Conservation (phyloP, 2,113 vertebrate genomes). For the Anas platyrhynchos region DNA sequence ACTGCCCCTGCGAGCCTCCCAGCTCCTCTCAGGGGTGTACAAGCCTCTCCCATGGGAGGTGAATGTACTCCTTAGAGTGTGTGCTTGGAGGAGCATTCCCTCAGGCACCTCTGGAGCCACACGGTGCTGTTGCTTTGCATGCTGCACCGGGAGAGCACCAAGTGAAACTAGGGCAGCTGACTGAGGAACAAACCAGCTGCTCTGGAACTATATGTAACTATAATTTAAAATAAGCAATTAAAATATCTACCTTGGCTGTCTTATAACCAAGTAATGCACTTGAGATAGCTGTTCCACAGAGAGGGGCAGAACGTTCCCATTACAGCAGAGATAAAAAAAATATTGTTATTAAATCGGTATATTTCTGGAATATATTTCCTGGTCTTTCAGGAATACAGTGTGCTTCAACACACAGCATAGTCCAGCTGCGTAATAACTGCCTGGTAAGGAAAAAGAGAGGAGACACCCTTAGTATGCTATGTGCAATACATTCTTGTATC, state of each 20-base stretch:
- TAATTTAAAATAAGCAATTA: background rate
- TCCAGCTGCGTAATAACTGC: background rate
- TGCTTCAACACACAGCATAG: rapidly evolving
- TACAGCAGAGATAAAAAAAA: background rate
- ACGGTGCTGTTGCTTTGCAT: rapidly evolving
- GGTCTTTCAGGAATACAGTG: background rate
- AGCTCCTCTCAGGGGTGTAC: background rate
- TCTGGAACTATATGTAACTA: background rate
- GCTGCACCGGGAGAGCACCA: background rate
- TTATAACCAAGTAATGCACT: background rate
- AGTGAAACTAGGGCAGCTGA: background rate
- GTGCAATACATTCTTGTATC: rapidly evolving
- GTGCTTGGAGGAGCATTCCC: background rate
- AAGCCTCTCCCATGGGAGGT: background rate
- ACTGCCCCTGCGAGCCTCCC: background rate
- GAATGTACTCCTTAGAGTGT: rapidly evolving
- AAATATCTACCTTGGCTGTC: background rate
- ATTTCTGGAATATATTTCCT: too few species aligned
- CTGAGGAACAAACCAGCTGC: background rate
- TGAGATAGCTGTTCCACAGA: background rate
- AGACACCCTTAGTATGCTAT: rapidly evolving
- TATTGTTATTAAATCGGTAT: background rate
- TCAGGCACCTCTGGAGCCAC: rapidly evolving
- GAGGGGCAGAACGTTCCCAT: background rate
- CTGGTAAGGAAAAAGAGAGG: background rate